A percentile compares a stretch with the other conserved stretches of the same genome.
phyloP scores from a whole-genome alignment of 2,797 vertebrate genomes.

The Benthosema pterotum region DNA sequence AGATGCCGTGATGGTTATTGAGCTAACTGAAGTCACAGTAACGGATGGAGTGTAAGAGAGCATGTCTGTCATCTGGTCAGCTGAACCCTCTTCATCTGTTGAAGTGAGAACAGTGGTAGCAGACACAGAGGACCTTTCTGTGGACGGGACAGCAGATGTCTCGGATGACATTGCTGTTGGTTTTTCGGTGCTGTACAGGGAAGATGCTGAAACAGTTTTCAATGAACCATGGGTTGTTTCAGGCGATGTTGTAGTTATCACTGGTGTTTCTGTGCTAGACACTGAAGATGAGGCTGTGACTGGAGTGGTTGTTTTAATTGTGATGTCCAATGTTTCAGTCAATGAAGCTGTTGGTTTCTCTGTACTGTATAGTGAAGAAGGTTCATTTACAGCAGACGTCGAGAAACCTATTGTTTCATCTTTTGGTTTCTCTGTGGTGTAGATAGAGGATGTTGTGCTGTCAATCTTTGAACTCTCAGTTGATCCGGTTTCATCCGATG shows the following conservation, averaged over 20 bases:
- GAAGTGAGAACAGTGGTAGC: no score
- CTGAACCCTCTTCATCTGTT: neutral
- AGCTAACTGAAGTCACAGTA: no score
- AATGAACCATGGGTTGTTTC: neutral
- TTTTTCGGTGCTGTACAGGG: constrained; percentile 17
- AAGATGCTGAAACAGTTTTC: neutral
- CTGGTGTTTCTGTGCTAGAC: constrained; percentile 16
- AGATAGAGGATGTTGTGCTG: neutral
- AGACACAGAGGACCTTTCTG: no score
- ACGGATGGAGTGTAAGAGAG: no score
- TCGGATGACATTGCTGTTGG: neutral
- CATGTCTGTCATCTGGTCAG: neutral
- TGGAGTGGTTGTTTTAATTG: no score
- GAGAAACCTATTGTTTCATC: neutral
- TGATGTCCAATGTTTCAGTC: neutral
- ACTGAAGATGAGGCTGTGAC: neutral
- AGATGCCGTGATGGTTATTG: no score
- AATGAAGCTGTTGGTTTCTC: constrained; percentile 5
- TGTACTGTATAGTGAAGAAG: constrained; percentile 16
- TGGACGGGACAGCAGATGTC: no score
- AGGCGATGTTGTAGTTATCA: neutral
- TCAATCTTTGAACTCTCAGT: no score
- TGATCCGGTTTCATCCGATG: neutral
- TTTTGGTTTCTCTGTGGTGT: constrained; percentile 17
- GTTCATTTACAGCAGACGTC: constrained; percentile 1